Base-by-base conservation (phyloP, 2,888 invertebrate species). In the Stegana nigrithorax region DNA sequence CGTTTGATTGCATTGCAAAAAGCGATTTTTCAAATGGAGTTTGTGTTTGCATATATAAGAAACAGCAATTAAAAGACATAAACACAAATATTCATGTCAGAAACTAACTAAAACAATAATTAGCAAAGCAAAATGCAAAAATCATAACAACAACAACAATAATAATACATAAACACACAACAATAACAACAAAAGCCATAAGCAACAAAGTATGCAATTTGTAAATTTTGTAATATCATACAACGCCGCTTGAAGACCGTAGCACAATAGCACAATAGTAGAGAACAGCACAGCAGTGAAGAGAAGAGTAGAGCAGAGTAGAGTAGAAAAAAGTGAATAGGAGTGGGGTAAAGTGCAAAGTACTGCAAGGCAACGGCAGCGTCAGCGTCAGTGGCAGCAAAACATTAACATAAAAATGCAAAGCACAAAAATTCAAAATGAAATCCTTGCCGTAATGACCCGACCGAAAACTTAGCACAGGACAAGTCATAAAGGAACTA, bases 61-160 rank as follows among this genome's bases (percentile, higher is more conserved):
- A 70, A 73, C 71, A 77, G 78, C 75, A 82, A 82, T 81, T 80
- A 82, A 80, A 77, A 73, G 69, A 73, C 77, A 79, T 79, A 79
- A 78, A 77, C 73, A 70, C 70, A 73, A 76, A 75, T 72, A 73
- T 74, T 66, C 80, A 78, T 78, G 80, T 81, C 78, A 73, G 71
- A 70, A 70, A 67, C 72, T 71, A 72, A 79, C 72, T 69, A 70
- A 80, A 75, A 78, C 79, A 80, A 81, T 81, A 81, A 81, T 81
- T 81, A 81, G 73, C 72, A 70, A n/a, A 70, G 65, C 67, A 59
- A 64, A 65, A 61, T 67, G 62, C 64, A 66, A 60, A 45, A 47
- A 36, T 55, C 66, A 60, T 36, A 55, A 44, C 29, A 44, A 25
- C 17, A 55, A 21, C 39, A 1, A 53, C 23, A 42, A n/a, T n/a